Conservation (phyloP, 1,140 invertebrate species). For the Drosophila ercepeae region DNA sequence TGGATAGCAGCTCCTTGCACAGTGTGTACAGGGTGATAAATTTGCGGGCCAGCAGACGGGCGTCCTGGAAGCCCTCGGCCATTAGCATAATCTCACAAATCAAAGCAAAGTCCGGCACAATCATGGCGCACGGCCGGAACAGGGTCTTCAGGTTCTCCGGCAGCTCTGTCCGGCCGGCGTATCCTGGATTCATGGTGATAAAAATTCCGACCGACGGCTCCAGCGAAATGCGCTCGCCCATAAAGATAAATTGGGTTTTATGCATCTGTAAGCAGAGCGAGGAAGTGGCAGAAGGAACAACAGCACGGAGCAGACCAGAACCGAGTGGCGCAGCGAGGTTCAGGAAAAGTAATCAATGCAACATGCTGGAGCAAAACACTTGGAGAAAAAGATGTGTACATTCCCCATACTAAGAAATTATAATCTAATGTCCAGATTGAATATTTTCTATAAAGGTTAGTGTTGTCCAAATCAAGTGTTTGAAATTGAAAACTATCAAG, state of each 20-base stretch:
- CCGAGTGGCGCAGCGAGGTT: conserved; percentile 3
- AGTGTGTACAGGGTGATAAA: conserved; percentile 93
- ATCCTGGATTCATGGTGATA: conserved; percentile 97
- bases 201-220: conserved; percentile 94
- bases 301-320: conserved; percentile 1
- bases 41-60: conserved; percentile 90
- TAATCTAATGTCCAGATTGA: background rate
- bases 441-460: background rate
- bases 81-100: conserved; percentile 95
- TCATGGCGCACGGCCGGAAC: conserved; percentile 93
- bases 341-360: conserved; percentile 77
- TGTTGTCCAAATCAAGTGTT: no score
- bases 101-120: conserved; percentile 93
- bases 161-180: conserved; percentile 87
- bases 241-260: conserved; percentile 86
- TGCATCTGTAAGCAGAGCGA: conserved; percentile 74
- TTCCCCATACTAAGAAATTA: background rate
- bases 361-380: conserved; percentile 26
- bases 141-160: conserved; percentile 80
- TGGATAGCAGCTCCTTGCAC: conserved; percentile 91
- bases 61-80: conserved; percentile 93
- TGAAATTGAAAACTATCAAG: no score
- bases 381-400: background rate
- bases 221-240: conserved; percentile 91
- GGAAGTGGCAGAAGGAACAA: conserved; percentile 3